These are phyloP conservation scores for Aphidoletes aphidimyza DNA, from an alignment of 2,888 invertebrate genomes.

Conservation along the genomic window DNA sequence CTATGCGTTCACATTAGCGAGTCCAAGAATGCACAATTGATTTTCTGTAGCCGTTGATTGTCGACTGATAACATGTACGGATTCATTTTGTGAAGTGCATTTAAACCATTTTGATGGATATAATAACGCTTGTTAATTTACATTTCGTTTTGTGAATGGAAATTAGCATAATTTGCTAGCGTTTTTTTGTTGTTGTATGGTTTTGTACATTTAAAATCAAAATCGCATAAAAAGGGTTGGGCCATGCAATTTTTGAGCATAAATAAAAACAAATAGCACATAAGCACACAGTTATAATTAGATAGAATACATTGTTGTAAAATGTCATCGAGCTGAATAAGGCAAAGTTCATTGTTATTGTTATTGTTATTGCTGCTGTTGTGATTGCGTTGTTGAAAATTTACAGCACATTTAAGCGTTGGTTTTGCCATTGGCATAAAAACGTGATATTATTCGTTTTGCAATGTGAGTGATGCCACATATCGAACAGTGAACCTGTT, in stretches of 20 bases:
- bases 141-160: constrained; percentile 5
- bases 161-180: constrained; percentile 1
- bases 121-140: background rate
- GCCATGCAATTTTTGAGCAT: background rate
- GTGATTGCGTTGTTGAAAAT: background rate
- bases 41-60: background rate
- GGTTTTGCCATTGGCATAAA: too few species aligned
- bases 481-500: too few species aligned
- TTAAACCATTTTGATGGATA: background rate
- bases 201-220: background rate
- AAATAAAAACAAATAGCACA: background rate
- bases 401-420: background rate
- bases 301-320: background rate
- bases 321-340: constrained; percentile 4
- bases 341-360: constrained; percentile 27
- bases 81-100: background rate
- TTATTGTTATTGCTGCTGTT: too few species aligned
- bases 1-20: too few species aligned
- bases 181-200: background rate
- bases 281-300: background rate
- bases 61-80: constrained; percentile 31
- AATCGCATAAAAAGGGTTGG: background rate
- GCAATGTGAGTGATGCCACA: too few species aligned
- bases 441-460: too few species aligned
- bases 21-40: background rate